Conservation (phyloP, 2,888 invertebrate genomes). For the Ditylenchus weischeri region DNA sequence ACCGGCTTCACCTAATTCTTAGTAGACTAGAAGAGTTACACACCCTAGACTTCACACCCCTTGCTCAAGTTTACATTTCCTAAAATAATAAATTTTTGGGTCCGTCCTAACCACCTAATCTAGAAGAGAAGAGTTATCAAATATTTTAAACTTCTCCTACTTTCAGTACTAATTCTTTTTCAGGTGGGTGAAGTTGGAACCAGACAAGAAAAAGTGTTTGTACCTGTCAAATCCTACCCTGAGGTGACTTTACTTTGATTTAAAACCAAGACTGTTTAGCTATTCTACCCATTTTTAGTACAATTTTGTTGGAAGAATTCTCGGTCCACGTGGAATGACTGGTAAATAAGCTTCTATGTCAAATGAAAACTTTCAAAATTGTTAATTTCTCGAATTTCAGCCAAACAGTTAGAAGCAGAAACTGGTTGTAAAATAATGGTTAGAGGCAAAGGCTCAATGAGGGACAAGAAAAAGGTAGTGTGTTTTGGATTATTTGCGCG, state of each 20-base stretch:
- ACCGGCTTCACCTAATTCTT: too few species aligned
- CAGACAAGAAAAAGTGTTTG: constrained; percentile 97
- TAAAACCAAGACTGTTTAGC: constrained; percentile 63
- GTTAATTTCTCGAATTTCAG: constrained; percentile 59
- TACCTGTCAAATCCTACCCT: constrained; percentile 98
- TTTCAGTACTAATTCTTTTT: too few species aligned
- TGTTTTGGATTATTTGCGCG: too few species aligned
- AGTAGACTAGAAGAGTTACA: too few species aligned
- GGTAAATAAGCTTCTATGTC: not conserved
- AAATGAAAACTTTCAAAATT: not conserved
- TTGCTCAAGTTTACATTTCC: too few species aligned
- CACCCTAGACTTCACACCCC: too few species aligned
- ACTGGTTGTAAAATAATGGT: constrained; percentile 99
- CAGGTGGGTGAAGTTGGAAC: constrained; percentile 69
- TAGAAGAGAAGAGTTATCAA: too few species aligned
- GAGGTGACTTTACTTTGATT: constrained; percentile 69
- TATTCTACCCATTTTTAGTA: constrained; percentile 21
- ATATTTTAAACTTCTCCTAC: too few species aligned
- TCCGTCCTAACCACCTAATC: too few species aligned
- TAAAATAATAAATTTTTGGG: too few species aligned
- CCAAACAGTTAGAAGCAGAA: constrained; percentile 98
- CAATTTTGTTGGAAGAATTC: constrained; percentile 98
- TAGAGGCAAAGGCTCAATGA: constrained; percentile 63
- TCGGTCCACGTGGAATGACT: constrained; percentile 99
- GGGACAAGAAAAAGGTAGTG: constrained; percentile 54